A percentile compares a stretch with the other conserved stretches of the same genome.
phyloP scores from a whole-genome alignment of 1,140 invertebrate species.

The Drosophila parabipectinata region DNA sequence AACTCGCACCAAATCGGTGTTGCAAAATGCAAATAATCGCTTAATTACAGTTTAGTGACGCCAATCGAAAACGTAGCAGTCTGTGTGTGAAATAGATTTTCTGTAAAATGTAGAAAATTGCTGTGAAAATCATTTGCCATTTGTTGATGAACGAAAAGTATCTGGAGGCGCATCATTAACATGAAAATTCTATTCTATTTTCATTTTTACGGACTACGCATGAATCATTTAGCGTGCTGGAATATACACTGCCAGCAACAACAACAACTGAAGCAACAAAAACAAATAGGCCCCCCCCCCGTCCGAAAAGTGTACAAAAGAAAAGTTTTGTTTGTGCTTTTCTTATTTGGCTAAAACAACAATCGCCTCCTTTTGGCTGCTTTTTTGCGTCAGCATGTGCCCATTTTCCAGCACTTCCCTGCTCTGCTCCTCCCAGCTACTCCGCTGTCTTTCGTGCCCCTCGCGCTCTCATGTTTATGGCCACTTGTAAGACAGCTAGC shows the following conservation, averaged over 20 bases:
- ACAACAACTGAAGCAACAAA: slow-evolving; percentile 7
- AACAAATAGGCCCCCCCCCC: slow-evolving; percentile 24
- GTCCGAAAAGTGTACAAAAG: slow-evolving; percentile 39
- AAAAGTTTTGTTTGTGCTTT: slow-evolving; percentile 52
- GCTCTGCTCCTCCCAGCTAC: neutral
- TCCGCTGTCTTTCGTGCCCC: neutral
- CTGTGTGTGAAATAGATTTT: slow-evolving; percentile 20
- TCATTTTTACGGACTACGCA: slow-evolving; percentile 23
- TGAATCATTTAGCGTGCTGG: slow-evolving; percentile 50
- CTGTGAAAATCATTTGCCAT: slow-evolving; percentile 3
- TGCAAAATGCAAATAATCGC: slow-evolving; percentile 28
- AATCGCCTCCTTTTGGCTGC: slow-evolving; percentile 37
- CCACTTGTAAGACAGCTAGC: slow-evolving; percentile 73
- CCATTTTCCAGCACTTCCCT: slow-evolving; percentile 41
- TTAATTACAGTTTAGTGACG: slow-evolving; percentile 27
- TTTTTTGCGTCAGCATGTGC: slow-evolving; percentile 71
- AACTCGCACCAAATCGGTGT: slow-evolving; percentile 38
- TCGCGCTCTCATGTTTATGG: slow-evolving; percentile 64
- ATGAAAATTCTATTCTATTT: neutral
- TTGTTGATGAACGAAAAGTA: slow-evolving; percentile 3
- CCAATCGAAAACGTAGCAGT: slow-evolving; percentile 17
- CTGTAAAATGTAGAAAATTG: slow-evolving; percentile 19
- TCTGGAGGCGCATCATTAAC: neutral
- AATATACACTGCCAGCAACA: slow-evolving; percentile 5
- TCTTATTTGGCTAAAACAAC: slow-evolving; percentile 48